phyloP scores from a whole-genome alignment of 1,140 invertebrate species.

The Leptinotarsa defecta region DNA sequence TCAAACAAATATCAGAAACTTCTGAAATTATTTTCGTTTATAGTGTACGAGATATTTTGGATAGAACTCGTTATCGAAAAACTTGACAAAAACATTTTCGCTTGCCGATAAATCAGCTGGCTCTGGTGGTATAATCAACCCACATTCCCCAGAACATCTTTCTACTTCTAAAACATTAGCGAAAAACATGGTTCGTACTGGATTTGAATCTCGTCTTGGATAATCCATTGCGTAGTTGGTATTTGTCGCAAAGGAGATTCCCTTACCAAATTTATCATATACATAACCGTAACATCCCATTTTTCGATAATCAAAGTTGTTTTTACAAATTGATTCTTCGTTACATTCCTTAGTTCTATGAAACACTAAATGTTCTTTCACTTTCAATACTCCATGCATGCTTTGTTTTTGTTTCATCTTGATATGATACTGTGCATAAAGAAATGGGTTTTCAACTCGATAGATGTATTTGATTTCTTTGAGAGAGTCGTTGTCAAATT shows the following conservation, averaged over 20 bases:
- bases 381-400: neutral
- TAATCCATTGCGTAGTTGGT: constrained; percentile 7
- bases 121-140: constrained; percentile 5
- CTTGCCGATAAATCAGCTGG: neutral
- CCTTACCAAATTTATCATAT: neutral
- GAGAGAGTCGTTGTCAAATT: too few species aligned
- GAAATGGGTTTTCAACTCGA: constrained; percentile 16
- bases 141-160: neutral
- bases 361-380: neutral
- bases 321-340: constrained; percentile 4
- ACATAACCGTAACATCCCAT: neutral
- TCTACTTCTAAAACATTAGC: neutral
- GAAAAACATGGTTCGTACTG: neutral
- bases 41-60: constrained; percentile 5
- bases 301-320: constrained; percentile 13
- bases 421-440: neutral
- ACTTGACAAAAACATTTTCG: neutral
- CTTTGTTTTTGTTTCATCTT: neutral
- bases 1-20: too few species aligned
- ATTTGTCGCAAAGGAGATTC: neutral
- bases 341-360: neutral
- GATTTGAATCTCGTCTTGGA: neutral
- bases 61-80: constrained; percentile 8
- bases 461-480: neutral
- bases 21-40: too few species aligned